These are phyloP conservation scores for Lithophane socia DNA, from an alignment of 2,888 invertebrate genomes.

Conservation along the genomic window DNA sequence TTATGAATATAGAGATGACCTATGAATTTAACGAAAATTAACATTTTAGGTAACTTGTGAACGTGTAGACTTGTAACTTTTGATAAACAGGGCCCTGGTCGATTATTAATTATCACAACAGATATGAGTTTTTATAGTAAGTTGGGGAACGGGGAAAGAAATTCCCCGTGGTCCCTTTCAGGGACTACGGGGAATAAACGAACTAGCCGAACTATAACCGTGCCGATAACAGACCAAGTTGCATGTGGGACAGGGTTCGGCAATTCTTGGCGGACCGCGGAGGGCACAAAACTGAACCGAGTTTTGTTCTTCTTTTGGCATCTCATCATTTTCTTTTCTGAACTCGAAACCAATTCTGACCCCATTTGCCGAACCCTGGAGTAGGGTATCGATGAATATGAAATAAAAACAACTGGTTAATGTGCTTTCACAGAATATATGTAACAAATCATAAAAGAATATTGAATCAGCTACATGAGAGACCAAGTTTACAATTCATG, in stretches of 20 bases:
- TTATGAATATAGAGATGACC: too few species aligned
- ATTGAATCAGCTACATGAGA: constrained; percentile 82
- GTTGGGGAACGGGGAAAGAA: too few species aligned
- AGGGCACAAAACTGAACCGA: neutral
- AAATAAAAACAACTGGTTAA: constrained; percentile 79
- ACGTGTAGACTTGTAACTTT: too few species aligned
- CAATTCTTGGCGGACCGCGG: neutral
- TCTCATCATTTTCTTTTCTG: neutral
- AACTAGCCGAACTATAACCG: neutral
- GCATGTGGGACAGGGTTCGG: neutral
- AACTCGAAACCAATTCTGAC: neutral
- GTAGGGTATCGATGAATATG: neutral
- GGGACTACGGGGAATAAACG: too few species aligned
- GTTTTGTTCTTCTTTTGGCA: too few species aligned
- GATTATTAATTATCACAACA: too few species aligned
- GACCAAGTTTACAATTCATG: constrained; percentile 88
- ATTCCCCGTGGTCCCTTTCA: too few species aligned
- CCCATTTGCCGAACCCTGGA: neutral
- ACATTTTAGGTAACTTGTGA: too few species aligned
- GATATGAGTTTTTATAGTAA: too few species aligned
- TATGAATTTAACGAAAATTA: too few species aligned
- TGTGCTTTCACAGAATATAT: constrained; percentile 87
- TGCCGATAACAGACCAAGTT: neutral
- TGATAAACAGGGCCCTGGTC: too few species aligned
- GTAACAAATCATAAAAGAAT: constrained; percentile 85